Percentiles rank a stretch among this genome's conserved stretches.
These are phyloP conservation scores for Ennomos quercinarius DNA, from an alignment of 2,888 invertebrate species.

Conservation along the genomic window DNA sequence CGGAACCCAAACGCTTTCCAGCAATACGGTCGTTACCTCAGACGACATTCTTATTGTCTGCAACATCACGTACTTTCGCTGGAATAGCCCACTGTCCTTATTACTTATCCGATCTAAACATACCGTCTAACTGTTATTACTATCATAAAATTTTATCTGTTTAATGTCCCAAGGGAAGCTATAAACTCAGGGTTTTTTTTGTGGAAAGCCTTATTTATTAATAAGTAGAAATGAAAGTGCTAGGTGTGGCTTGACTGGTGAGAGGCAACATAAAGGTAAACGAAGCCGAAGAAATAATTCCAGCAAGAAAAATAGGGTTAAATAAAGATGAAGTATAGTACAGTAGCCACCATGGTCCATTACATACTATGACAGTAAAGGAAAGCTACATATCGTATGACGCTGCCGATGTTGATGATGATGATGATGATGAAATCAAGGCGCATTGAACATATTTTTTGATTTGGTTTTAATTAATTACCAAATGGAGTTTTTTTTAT, in stretches of 20 bases:
- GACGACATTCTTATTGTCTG: conserved; percentile 54
- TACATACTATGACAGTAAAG: too few relatives aligned
- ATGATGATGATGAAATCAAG: too few relatives aligned
- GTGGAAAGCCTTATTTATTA: conserved; percentile 32
- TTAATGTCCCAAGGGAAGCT: conserved; percentile 37
- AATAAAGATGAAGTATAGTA: conserved; percentile 32
- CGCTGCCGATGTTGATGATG: too few relatives aligned
- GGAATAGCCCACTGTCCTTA: conserved; percentile 47
- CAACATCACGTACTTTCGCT: conserved; percentile 50
- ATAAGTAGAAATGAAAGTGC: conserved; percentile 31
- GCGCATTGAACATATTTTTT: too few relatives aligned
- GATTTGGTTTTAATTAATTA: too few relatives aligned
- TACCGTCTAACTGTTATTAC: conserved; percentile 48
- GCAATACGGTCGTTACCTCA: conserved; percentile 51
- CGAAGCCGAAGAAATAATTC: conserved; percentile 14
- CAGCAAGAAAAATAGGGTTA: conserved; percentile 30
- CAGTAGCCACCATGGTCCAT: too few relatives aligned
- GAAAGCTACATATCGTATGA: too few relatives aligned
- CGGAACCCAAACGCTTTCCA: conserved; percentile 38
- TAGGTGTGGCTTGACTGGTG: conserved; percentile 21
- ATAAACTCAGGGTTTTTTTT: conserved; percentile 35
- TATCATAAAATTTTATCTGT: conserved; percentile 50
- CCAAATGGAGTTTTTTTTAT: too few relatives aligned
- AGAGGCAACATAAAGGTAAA: conserved; percentile 28
- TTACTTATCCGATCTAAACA: conserved; percentile 50